Conservation (phyloP, 2,888 invertebrate species). For the Onthophagus sagittarius region DNA sequence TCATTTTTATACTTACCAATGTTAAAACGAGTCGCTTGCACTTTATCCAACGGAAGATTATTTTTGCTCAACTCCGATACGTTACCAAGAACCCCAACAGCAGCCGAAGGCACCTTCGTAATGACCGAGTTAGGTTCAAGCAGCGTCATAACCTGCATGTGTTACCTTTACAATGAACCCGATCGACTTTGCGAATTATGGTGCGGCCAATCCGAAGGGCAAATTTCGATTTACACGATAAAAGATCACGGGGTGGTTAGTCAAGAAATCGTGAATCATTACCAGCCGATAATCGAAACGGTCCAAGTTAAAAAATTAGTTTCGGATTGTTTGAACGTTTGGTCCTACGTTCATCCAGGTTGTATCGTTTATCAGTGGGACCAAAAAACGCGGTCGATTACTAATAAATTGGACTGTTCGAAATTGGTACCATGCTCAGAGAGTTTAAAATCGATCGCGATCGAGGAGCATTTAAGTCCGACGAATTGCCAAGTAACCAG, state of each 20-base stretch:
- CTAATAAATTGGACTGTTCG: conserved; percentile 83
- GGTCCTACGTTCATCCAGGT: conserved; percentile 83
- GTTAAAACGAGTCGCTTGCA: conserved; percentile 75
- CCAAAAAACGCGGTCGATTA: conserved; percentile 59
- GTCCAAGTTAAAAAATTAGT: conserved; percentile 69
- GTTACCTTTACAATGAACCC: conserved; percentile 53
- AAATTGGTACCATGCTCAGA: conserved; percentile 90
- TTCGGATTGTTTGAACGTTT: conserved; percentile 60
- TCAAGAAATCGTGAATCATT: conserved; percentile 67
- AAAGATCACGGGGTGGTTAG: conserved; percentile 67
- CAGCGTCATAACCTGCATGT: conserved; percentile 64
- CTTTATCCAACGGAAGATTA: conserved; percentile 72
- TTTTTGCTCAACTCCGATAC: conserved; percentile 67
- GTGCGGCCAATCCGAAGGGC: conserved; percentile 83
- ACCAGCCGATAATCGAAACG: conserved; percentile 56
- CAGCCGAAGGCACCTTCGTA: conserved; percentile 72
- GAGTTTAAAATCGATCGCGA: conserved; percentile 83
- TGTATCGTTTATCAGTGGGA: conserved; percentile 89
- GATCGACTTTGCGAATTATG: conserved; percentile 67
- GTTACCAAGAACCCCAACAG: conserved; percentile 56
- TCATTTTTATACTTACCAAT: conserved; percentile 63
- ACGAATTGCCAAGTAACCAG: conserved; percentile 75
- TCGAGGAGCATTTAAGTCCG: conserved; percentile 79
- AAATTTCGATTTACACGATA: conserved; percentile 73
- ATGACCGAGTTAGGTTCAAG: conserved; percentile 73